These are phyloP conservation scores for Diachasmimorpha longicaudata DNA, from an alignment of 1,140 invertebrate genomes.

Conservation along the genomic window DNA sequence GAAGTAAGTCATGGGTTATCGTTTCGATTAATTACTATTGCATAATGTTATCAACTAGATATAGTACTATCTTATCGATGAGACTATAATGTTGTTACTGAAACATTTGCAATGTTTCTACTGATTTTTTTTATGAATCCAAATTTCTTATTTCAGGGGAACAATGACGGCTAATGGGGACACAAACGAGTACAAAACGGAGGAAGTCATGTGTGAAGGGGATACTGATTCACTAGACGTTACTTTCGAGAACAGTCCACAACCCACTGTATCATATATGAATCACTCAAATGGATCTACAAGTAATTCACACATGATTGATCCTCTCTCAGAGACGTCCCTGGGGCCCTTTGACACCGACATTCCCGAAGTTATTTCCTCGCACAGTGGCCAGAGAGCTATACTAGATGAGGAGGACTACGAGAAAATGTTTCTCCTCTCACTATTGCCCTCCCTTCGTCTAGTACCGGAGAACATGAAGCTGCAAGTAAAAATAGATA, in stretches of 20 bases:
- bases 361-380: slow-evolving; percentile 43
- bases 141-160: background rate
- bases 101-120: too few relatives aligned
- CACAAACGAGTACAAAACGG: background rate
- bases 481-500: slow-evolving; percentile 55
- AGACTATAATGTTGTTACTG: too few relatives aligned
- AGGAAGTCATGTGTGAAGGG: background rate
- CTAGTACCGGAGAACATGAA: slow-evolving; percentile 55
- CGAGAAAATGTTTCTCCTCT: slow-evolving; percentile 57
- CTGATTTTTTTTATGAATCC: too few relatives aligned
- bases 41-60: too few relatives aligned
- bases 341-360: slow-evolving; percentile 50
- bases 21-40: background rate
- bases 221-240: background rate
- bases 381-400: slow-evolving; percentile 43
- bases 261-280: background rate
- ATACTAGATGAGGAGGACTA: slow-evolving; percentile 52
- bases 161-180: background rate
- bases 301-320: background rate
- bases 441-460: slow-evolving; percentile 50
- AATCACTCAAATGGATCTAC: background rate
- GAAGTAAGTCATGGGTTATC: slow-evolving; percentile 38
- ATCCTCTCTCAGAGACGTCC: slow-evolving; percentile 38
- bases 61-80: too few relatives aligned
- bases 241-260: background rate